Percentiles rank a stretch among this genome's conserved stretches.
These are phyloP conservation scores for Talpa occidentalis DNA, from an alignment of 2,113 vertebrate species.

Conservation along the genomic window DNA sequence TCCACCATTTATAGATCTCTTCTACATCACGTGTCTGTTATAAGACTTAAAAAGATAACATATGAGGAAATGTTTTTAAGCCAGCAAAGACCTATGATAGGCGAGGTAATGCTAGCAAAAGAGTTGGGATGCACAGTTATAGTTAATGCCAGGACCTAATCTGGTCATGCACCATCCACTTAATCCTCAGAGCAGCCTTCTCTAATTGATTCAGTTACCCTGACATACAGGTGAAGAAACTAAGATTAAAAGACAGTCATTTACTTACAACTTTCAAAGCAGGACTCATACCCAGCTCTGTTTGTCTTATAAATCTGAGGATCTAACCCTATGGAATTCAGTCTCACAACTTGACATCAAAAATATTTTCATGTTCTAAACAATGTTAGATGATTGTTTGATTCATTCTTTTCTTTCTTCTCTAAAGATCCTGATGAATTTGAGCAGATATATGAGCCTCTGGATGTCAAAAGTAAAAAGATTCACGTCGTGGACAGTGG, in stretches of 20 bases:
- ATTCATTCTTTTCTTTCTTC: background rate
- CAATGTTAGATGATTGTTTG: background rate
- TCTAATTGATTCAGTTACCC: background rate
- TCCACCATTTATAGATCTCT: background rate
- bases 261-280: background rate
- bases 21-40: background rate
- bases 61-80: background rate
- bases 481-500: constrained; percentile 98
- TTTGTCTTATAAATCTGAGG: background rate
- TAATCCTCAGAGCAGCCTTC: background rate
- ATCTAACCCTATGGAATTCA: background rate
- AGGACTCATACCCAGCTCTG: background rate
- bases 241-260: background rate
- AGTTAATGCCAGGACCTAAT: background rate
- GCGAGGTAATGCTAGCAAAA: background rate
- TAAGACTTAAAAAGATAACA: background rate
- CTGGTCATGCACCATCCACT: background rate
- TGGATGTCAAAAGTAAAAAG: constrained; percentile 99
- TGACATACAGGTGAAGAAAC: background rate
- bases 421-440: constrained; percentile 96
- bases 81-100: background rate
- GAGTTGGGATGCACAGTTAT: no score
- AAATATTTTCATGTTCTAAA: background rate
- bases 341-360: background rate
- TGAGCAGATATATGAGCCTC: constrained; percentile 96